phyloP scores from a whole-genome alignment of 1,140 invertebrate species.

The Procambarus virginalis region DNA sequence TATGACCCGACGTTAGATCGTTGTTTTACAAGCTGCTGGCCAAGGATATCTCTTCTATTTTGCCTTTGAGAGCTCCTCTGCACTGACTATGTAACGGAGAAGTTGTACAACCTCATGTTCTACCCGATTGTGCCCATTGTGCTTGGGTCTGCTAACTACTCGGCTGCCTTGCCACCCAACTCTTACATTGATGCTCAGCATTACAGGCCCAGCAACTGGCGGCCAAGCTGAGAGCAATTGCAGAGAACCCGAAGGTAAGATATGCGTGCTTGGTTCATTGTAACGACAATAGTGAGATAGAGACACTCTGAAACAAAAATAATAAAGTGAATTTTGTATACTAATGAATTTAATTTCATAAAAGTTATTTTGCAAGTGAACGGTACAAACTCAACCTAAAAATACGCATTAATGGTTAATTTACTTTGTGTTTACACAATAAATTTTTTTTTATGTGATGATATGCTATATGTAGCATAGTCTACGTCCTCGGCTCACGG shows the following conservation, averaged over 20 bases:
- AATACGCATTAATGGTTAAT: no score
- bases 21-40: neutral
- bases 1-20: neutral
- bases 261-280: neutral
- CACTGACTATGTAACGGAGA: slow-evolving; percentile 11
- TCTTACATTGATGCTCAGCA: slow-evolving; percentile 43
- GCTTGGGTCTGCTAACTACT: slow-evolving; percentile 47
- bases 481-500: no score
- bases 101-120: slow-evolving; percentile 8
- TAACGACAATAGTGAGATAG: no score
- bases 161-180: slow-evolving; percentile 39
- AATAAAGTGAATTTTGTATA: neutral
- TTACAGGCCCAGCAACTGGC: slow-evolving; percentile 49
- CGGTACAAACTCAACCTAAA: no score
- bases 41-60: neutral
- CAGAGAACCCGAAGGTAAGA: slow-evolving; percentile 66
- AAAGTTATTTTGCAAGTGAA: no score
- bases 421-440: no score
- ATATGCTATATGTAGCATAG: no score
- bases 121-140: slow-evolving; percentile 66
- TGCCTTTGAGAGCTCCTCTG: neutral
- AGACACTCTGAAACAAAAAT: neutral
- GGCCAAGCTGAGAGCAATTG: slow-evolving; percentile 71
- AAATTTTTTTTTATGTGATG: no score
- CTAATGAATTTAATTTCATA: neutral